Evolutionary conservation across 2,797 vertebrate genomes (phyloP).

Genomic region (Peromyscus aztecus): DNA sequence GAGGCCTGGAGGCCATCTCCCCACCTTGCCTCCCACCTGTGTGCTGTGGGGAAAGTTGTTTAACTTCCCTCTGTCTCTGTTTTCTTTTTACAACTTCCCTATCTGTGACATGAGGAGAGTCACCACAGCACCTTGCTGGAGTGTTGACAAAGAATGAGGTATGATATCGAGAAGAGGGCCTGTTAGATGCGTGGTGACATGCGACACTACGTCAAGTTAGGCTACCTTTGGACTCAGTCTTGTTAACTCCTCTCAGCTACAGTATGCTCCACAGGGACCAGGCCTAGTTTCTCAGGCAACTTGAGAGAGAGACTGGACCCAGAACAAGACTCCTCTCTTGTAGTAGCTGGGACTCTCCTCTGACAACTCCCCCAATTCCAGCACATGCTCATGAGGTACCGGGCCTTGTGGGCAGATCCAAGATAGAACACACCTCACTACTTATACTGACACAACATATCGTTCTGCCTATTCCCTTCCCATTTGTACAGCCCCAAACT

Average conservation of each 20-base stretch:
- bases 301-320: conserved; percentile 49
- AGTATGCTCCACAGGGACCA: background rate
- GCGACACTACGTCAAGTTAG: background rate
- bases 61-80: background rate
- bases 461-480: conserved; percentile 77
- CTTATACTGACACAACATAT: conserved; percentile 81
- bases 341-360: conserved; percentile 71
- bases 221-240: background rate
- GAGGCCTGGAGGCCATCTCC: background rate
- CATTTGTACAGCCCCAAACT: conserved; percentile 71
- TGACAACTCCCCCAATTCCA: conserved; percentile 80
- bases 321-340: conserved; percentile 55
- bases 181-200: background rate
- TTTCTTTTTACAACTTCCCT: background rate
- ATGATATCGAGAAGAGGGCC: background rate
- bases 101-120: background rate
- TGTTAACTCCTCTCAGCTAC: no score
- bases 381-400: conserved; percentile 80
- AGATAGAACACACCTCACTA: conserved; percentile 76
- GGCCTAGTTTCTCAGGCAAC: background rate
- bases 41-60: background rate
- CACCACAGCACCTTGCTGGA: background rate
- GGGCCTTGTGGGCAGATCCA: conserved; percentile 75
- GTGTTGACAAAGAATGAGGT: background rate
- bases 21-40: background rate